Evolutionary conservation across 2,797 vertebrate genomes (phyloP).

Genomic region (Trachops cirrhosus): DNA sequence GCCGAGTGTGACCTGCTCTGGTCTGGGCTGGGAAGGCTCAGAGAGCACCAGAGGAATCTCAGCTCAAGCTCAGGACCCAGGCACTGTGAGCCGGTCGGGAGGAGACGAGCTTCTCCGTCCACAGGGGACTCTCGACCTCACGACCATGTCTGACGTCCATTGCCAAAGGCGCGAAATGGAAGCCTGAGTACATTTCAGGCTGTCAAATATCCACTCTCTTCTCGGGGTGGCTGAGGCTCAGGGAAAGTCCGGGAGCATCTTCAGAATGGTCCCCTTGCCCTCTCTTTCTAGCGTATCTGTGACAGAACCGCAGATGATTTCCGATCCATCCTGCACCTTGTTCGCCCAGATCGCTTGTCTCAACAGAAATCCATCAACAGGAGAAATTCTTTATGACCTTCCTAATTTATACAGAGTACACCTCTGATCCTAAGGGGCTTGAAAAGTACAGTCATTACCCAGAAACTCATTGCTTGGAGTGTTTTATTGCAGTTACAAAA

Average conservation of each 20-base stretch:
- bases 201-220: neutral
- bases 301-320: neutral
- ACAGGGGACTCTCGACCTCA: too few relatives aligned
- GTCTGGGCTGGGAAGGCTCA: neutral
- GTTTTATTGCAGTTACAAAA: constrained; percentile 65
- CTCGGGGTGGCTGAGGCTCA: neutral
- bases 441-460: constrained; percentile 35
- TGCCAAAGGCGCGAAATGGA: neutral
- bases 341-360: neutral
- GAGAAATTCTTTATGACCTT: constrained; percentile 25
- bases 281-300: neutral
- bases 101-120: neutral
- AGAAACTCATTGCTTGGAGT: constrained; percentile 38
- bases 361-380: neutral
- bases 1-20: neutral
- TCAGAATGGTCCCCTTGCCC: neutral
- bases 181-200: too few relatives aligned
- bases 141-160: neutral
- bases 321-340: neutral
- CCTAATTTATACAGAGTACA: neutral
- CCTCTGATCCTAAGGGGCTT: constrained; percentile 27
- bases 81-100: neutral
- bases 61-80: neutral
- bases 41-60: neutral
- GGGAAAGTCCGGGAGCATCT: fast-evolving